A percentile compares a stretch with the other conserved stretches of the same genome.
phyloP scores from a whole-genome alignment of 2,113 vertebrate species.

The Tupaia chinensis region DNA sequence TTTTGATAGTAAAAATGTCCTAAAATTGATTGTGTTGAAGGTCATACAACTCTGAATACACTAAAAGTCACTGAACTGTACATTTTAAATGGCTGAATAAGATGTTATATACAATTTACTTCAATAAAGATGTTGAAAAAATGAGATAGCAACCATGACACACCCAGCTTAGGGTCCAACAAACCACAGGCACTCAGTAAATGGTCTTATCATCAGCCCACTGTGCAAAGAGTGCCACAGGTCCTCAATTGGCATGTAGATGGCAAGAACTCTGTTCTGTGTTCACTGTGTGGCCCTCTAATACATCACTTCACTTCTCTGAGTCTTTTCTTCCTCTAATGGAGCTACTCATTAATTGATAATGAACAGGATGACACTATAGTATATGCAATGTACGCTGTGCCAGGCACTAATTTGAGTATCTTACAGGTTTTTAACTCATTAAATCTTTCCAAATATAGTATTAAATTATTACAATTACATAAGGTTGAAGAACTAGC shows the following conservation, averaged over 20 bases:
- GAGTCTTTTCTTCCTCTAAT: not conserved
- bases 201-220: not conserved
- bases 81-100: not conserved
- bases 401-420: not conserved
- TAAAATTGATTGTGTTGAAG: not conserved
- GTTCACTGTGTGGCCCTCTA: not conserved
- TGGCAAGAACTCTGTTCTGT: not conserved
- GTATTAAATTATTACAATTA: not conserved
- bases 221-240: not conserved
- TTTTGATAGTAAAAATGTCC: not conserved
- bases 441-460: not conserved
- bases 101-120: not conserved
- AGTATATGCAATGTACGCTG: not conserved
- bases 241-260: rapidly evolving
- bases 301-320: not conserved
- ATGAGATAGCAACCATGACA: not conserved
- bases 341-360: not conserved
- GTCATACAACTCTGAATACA: not conserved
- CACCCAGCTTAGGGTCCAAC: not conserved
- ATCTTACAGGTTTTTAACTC: not conserved
- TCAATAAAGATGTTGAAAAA: not conserved
- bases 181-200: not conserved
- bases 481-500: constrained; percentile 23
- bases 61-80: not conserved
- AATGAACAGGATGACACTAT: not conserved